These are phyloP conservation scores for Tetragnatha montana DNA, from an alignment of 2,888 invertebrate species.

Conservation along the genomic window DNA sequence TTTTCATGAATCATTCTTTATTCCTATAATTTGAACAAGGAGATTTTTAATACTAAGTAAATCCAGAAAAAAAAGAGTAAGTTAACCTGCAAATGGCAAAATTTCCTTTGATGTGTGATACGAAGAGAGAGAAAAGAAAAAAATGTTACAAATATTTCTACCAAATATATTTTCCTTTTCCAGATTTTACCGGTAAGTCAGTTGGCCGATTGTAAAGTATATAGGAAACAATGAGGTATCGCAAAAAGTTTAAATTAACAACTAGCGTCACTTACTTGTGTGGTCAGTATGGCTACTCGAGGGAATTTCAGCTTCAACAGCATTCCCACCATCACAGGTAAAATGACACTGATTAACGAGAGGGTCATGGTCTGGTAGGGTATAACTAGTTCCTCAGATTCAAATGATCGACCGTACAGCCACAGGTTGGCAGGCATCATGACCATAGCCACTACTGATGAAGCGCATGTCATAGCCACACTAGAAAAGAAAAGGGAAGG, in stretches of 20 bases:
- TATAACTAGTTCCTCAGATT: slow-evolving; percentile 73
- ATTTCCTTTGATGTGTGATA: no score
- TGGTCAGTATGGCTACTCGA: slow-evolving; percentile 72
- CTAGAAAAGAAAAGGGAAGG: slow-evolving; percentile 60
- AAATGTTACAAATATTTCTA: no score
- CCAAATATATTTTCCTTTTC: no score
- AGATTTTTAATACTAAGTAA: no score
- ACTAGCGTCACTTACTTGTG: slow-evolving; percentile 72
- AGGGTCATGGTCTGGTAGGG: slow-evolving; percentile 74
- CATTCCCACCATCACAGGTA: slow-evolving; percentile 73
- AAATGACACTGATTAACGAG: slow-evolving; percentile 73
- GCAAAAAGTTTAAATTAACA: neutral
- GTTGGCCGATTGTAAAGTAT: no score
- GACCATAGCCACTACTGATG: slow-evolving; percentile 74
- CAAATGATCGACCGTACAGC: slow-evolving; percentile 74
- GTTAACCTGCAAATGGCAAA: no score
- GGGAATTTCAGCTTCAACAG: slow-evolving; percentile 73
- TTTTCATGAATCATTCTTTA: no score
- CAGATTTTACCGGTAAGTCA: no score
- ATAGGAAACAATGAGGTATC: neutral
- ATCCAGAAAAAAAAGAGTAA: no score
- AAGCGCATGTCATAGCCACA: slow-evolving; percentile 74
- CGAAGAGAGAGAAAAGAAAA: no score
- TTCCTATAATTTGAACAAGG: no score
- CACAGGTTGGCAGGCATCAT: slow-evolving; percentile 75